Conservation (phyloP, 2,113 vertebrate genomes). For the Excalfactoria chinensis region DNA sequence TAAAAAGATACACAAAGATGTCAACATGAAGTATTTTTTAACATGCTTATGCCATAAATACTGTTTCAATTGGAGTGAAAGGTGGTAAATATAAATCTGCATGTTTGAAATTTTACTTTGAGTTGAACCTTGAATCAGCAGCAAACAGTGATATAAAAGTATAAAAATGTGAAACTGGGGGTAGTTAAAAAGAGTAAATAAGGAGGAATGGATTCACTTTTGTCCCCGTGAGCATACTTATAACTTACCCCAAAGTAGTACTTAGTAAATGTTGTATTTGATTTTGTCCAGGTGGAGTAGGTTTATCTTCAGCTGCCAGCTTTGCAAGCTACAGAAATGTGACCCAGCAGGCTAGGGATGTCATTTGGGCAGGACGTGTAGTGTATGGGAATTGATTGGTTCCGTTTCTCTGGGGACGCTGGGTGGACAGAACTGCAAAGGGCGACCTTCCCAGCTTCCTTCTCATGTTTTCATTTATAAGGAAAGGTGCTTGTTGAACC, state of each 20-base stretch:
- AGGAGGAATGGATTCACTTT: neutral
- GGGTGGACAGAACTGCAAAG: neutral
- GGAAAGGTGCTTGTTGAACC: neutral
- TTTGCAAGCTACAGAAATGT: neutral
- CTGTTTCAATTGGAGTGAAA: neutral
- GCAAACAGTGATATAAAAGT: neutral
- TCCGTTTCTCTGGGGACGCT: neutral
- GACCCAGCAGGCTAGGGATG: neutral
- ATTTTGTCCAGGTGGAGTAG: neutral
- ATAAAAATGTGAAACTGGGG: neutral
- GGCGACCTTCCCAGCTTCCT: neutral
- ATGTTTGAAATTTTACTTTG: neutral
- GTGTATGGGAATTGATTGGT: rapidly evolving
- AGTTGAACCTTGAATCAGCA: neutral
- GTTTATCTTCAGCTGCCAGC: neutral
- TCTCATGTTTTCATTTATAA: neutral
- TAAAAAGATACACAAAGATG: neutral
- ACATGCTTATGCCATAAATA: neutral
- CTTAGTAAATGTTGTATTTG: neutral
- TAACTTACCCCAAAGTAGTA: neutral
- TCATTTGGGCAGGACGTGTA: neutral
- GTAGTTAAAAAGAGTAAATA: neutral
- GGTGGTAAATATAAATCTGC: neutral
- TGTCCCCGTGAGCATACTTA: neutral
- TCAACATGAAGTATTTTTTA: neutral